Evolutionary conservation across 2,888 invertebrate species (phyloP).

Genomic region (Geotrupes spiniger): DNA sequence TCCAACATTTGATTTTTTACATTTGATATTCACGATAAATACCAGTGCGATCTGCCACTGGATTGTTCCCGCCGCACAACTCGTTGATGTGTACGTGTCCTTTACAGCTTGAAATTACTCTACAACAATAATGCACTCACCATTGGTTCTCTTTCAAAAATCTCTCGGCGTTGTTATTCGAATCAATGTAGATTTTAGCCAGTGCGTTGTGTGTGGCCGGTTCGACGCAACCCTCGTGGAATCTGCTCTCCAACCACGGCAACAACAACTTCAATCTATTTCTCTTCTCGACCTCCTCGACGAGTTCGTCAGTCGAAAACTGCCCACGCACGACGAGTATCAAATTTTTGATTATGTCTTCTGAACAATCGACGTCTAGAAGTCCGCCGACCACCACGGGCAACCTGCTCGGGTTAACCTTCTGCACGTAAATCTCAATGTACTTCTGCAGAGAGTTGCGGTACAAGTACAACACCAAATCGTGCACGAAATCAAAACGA

Average conservation of each 20-base stretch:
- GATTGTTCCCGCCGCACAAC: too few relatives aligned
- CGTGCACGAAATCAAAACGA: conserved; percentile 99
- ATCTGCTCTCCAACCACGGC: conserved; percentile 96
- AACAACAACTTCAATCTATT: conserved; percentile 90
- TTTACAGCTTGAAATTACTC: neutral
- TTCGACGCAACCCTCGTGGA: conserved; percentile 95
- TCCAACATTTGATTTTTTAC: neutral
- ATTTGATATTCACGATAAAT: neutral
- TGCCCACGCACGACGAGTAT: conserved; percentile 97
- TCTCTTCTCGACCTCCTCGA: conserved; percentile 93
- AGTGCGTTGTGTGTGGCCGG: conserved; percentile 99
- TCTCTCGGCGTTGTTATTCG: conserved; percentile 98
- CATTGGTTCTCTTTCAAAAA: conserved; percentile 84
- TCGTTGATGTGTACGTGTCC: too few relatives aligned
- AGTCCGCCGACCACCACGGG: conserved; percentile 98
- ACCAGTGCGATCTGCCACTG: too few relatives aligned
- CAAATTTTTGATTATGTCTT: conserved; percentile 98
- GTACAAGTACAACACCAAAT: conserved; percentile 95
- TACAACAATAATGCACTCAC: conserved; percentile 38
- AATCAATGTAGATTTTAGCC: conserved; percentile 99
- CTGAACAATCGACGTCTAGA: conserved; percentile 96
- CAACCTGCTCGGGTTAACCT: conserved; percentile 95
- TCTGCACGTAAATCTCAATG: conserved; percentile 99
- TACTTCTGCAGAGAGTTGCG: conserved; percentile 98
- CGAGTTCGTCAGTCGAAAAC: conserved; percentile 98